A percentile compares a stretch with the other conserved stretches of the same genome.
Evolutionary conservation across 2,797 vertebrate genomes (phyloP).

Genomic region (Crocodylus rhombifer): DNA sequence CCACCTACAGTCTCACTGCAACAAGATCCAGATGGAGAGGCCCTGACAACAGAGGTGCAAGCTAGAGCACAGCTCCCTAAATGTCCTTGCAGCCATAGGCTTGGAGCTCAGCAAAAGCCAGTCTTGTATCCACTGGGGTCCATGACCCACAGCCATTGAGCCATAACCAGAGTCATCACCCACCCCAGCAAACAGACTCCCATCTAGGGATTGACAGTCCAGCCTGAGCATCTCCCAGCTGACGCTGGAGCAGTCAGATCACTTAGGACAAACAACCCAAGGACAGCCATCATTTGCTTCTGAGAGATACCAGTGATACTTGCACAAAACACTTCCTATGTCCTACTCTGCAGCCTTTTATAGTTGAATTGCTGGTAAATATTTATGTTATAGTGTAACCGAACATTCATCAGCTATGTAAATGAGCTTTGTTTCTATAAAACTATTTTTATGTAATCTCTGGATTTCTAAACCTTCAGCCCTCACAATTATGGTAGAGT

Average conservation of each 20-base stretch:
- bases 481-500: too few relatives aligned
- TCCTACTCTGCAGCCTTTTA: too few relatives aligned
- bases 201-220: too few relatives aligned
- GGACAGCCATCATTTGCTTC: background rate
- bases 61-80: background rate
- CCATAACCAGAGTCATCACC: background rate
- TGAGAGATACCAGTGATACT: background rate
- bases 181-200: background rate
- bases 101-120: background rate
- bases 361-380: too few relatives aligned
- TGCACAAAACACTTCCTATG: background rate
- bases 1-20: too few relatives aligned
- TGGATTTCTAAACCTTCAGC: too few relatives aligned
- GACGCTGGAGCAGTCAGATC: background rate
- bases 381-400: too few relatives aligned
- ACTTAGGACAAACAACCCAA: background rate
- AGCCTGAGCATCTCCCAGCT: background rate
- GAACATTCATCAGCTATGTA: too few relatives aligned
- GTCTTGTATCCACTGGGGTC: background rate
- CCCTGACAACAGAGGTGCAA: background rate
- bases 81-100: too few relatives aligned
- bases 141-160: background rate
- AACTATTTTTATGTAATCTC: too few relatives aligned
- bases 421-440: too few relatives aligned
- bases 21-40: background rate